Base-by-base conservation (phyloP, 2,888 invertebrate genomes). In the Portevinia maculata region DNA sequence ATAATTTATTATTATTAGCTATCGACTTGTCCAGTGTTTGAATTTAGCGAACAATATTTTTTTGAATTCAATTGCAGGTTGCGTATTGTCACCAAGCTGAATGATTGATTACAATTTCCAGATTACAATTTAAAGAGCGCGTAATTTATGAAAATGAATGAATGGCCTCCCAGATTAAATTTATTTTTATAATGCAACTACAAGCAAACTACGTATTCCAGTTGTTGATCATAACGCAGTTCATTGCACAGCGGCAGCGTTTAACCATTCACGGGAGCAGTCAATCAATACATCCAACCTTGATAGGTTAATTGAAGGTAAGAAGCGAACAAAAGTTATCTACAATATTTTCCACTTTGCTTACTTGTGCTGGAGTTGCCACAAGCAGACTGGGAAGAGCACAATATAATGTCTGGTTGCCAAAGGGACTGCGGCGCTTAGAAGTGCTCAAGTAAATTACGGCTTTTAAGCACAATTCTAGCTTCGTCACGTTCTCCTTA, bases 231-330 rank as follows among this genome's bases (percentile, higher is more conserved):
- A 44, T 57, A 30, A 52, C 30, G 24, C 46, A 55, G n/a, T 65
- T 15, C 39, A 53, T 28, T 28, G 55, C 28, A 50, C n/a, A 24
- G 59, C 37, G 52, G 52, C 41, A 41, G 67, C 53, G 65, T 83
- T 83, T 55, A 70, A 67, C 78, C 83, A 83, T 83, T 83, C 78
- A 83, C 67, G 30, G 55, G 48, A 53, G 60, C 71, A 83, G 83
- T 83, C 83, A 83, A 83, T 78, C 83, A 78, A 78, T 83, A 78
- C 60, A 78, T 83, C 67, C 76, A 76, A 71, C 76, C 83, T 76
- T 83, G 83, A 83, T 83, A 83, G 83, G 83, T 83, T 83, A 83
- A 83, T 83, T 83, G 83, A 83, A 78, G 83, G 83, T 83, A 67
- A 78, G 76, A 78, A 78, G 55, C 71, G 78, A 78, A 83, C 78